A percentile compares a stretch with the other conserved stretches of the same genome.
phyloP scores from a whole-genome alignment of 2,797 vertebrate genomes.

The Poecilia wingei region DNA sequence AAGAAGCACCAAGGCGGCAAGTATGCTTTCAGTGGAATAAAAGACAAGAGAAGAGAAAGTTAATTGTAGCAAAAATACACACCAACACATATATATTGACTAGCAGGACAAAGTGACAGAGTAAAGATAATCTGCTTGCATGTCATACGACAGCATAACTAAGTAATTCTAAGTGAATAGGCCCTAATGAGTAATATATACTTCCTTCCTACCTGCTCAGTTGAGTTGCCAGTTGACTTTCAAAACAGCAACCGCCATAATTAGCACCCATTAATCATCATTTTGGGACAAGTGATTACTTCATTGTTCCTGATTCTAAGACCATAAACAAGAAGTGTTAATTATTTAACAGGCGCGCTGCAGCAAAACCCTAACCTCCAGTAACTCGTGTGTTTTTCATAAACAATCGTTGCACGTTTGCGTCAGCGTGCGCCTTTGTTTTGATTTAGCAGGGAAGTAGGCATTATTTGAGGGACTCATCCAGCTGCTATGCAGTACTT shows the following conservation, averaged over 20 bases:
- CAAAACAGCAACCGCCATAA: neutral
- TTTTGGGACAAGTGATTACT: slow-evolving; percentile 1
- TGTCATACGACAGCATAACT: neutral
- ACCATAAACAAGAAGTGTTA: neutral
- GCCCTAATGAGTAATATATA: neutral
- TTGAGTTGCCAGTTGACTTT: neutral
- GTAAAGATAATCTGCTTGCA: neutral
- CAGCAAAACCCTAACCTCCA: neutral
- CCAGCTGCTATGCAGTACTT: slow-evolving; percentile 46
- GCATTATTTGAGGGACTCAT: slow-evolving; percentile 34
- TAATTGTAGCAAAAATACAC: neutral
- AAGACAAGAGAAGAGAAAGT: too few species aligned
- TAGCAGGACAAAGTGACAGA: neutral
- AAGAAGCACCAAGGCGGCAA: neutral
- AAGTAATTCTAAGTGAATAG: neutral
- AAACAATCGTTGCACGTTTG: slow-evolving; percentile 10
- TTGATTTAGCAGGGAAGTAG: slow-evolving; percentile 16
- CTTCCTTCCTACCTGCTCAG: neutral
- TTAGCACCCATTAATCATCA: neutral
- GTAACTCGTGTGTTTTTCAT: neutral
- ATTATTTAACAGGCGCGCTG: neutral
- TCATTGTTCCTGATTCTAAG: neutral
- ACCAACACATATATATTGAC: neutral
- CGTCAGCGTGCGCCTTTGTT: slow-evolving; percentile 8
- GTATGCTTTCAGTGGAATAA: neutral